Evolutionary conservation across 2,113 vertebrate genomes (phyloP).

Genomic region (Nannobrachium achirus): DNA sequence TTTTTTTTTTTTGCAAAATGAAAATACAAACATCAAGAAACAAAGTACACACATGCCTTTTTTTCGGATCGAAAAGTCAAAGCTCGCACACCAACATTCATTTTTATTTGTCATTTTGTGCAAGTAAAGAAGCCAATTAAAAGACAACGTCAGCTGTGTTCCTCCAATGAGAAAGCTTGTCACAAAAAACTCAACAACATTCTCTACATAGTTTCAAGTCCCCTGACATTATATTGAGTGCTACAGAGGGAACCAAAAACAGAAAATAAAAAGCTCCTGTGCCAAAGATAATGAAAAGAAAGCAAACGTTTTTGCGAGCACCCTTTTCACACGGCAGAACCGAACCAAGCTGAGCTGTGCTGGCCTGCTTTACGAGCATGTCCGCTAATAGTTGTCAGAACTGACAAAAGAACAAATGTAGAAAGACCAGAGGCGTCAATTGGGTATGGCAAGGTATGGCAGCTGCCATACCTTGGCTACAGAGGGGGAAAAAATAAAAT

Average conservation of each 20-base stretch:
- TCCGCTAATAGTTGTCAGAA: slow-evolving; percentile 17
- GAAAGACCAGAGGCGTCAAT: too few relatives aligned
- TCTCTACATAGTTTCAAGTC: slow-evolving; percentile 73
- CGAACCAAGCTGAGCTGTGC: slow-evolving; percentile 29
- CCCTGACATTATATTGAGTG: slow-evolving; percentile 82
- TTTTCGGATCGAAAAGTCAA: slow-evolving; percentile 88
- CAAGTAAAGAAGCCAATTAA: slow-evolving; percentile 85
- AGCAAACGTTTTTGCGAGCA: slow-evolving; percentile 44
- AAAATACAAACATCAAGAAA: slow-evolving; percentile 84
- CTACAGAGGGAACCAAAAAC: slow-evolving; percentile 84
- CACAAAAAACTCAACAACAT: slow-evolving; percentile 74
- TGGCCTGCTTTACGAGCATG: background rate
- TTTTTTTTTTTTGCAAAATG: slow-evolving; percentile 82
- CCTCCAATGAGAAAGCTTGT: slow-evolving; percentile 91
- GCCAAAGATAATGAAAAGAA: slow-evolving; percentile 67
- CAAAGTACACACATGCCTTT: slow-evolving; percentile 65
- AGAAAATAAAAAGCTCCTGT: slow-evolving; percentile 84
- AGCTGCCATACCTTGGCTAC: too few relatives aligned
- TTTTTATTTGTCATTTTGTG: slow-evolving; percentile 91
- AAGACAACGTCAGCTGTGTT: slow-evolving; percentile 88
- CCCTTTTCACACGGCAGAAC: slow-evolving; percentile 37
- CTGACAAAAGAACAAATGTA: background rate
- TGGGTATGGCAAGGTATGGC: too few relatives aligned
- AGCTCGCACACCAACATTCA: slow-evolving; percentile 93
- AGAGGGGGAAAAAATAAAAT: too few relatives aligned